A percentile compares a stretch with the other conserved stretches of the same genome.
Conservation (phyloP, 2,888 invertebrate genomes). For the Prostheceraeus crozeri region DNA sequence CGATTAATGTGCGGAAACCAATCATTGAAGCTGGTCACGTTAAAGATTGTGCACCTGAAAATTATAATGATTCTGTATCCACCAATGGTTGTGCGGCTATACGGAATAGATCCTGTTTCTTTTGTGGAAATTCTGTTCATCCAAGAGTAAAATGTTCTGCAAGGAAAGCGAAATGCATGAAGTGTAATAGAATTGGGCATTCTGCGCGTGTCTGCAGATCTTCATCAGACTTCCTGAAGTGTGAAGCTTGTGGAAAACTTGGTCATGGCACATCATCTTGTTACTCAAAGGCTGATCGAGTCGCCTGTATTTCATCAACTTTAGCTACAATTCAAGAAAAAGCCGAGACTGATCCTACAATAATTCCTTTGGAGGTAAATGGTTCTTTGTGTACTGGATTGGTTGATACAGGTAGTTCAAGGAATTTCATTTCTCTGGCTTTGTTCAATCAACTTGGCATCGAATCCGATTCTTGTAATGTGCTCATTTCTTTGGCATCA, state of each 20-base stretch:
- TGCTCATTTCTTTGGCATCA: constrained; percentile 9
- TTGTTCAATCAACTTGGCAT: not conserved
- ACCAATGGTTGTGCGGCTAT: constrained; percentile 15
- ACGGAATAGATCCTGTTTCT: constrained; percentile 13
- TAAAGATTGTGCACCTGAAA: no score
- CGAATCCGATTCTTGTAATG: not conserved
- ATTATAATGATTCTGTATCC: constrained; percentile 22
- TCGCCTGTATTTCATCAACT: constrained; percentile 24
- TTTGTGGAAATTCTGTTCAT: constrained; percentile 31
- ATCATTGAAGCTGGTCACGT: no score
- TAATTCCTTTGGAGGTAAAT: no score
- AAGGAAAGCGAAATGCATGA: constrained; percentile 12
- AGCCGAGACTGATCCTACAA: no score
- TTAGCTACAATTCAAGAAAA: constrained; percentile 10
- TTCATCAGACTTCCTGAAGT: constrained; percentile 31
- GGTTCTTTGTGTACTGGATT: constrained; percentile 8
- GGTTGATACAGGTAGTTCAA: constrained; percentile 32
- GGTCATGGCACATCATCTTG: no score
- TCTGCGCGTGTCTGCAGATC: constrained; percentile 31
- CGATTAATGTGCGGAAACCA: no score
- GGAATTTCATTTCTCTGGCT: constrained; percentile 16
- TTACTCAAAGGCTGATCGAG: no score
- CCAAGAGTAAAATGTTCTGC: constrained; percentile 28
- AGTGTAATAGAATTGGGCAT: constrained; percentile 26
- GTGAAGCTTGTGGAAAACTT: no score